Evolutionary conservation across 2,888 invertebrate genomes (phyloP).

Genomic region (Epirrhoe tristata): DNA sequence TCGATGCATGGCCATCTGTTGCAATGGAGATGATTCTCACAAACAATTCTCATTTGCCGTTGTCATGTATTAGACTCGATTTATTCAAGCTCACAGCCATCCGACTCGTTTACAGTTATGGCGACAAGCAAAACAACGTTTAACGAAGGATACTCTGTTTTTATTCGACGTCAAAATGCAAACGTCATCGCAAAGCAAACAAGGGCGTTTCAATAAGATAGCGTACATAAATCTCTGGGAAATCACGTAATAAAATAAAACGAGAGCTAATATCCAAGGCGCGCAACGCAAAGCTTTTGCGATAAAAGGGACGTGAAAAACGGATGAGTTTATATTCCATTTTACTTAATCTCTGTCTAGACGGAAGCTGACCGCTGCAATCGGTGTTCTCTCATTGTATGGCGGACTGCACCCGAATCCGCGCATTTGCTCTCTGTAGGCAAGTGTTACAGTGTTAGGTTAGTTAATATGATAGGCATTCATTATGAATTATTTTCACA

Average conservation of each 20-base stretch:
- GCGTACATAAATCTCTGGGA: conserved; percentile 56
- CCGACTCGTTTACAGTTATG: conserved; percentile 51
- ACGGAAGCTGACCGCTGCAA: conserved; percentile 69
- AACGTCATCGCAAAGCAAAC: conserved; percentile 54
- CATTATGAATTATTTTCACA: conserved; percentile 66
- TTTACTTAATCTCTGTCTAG: conserved; percentile 83
- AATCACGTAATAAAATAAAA: conserved; percentile 71
- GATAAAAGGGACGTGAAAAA: conserved; percentile 70
- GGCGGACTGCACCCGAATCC: conserved; percentile 45
- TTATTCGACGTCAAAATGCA: conserved; percentile 51
- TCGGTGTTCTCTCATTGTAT: conserved; percentile 63
- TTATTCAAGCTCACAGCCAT: conserved; percentile 44
- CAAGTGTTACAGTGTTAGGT: no score
- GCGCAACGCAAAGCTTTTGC: conserved; percentile 65
- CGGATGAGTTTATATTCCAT: conserved; percentile 72
- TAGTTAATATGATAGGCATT: conserved; percentile 53
- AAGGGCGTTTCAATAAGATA: conserved; percentile 57
- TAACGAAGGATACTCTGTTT: conserved; percentile 47
- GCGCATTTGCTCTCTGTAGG: conserved; percentile 64
- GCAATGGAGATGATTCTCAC: conserved; percentile 40
- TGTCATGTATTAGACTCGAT: conserved; percentile 38
- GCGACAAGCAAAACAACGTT: conserved; percentile 42
- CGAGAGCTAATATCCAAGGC: conserved; percentile 63
- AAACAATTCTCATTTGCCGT: conserved; percentile 45
- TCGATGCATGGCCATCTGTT: conserved; percentile 73